Evolutionary conservation across 2,888 invertebrate genomes (phyloP).

Genomic region (Drosophila lutescens): DNA sequence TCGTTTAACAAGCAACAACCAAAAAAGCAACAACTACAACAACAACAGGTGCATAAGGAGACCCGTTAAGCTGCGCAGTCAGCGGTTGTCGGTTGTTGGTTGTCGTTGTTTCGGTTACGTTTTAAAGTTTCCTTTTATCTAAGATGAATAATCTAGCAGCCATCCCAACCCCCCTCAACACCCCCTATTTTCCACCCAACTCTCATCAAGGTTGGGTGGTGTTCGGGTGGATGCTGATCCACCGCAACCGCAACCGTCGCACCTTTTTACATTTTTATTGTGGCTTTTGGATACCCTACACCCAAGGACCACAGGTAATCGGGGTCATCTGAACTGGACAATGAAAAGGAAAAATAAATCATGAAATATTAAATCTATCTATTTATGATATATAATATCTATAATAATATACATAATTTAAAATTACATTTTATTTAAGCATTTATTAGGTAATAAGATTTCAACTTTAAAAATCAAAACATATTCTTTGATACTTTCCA

Average conservation of each 20-base stretch:
- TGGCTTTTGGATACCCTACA: conserved; percentile 29
- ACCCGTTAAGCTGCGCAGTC: conserved; percentile 48
- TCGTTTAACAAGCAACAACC: conserved; percentile 5
- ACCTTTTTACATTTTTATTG: conserved; percentile 67
- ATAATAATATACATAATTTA: no score
- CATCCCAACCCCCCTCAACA: not conserved
- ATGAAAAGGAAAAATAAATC: not conserved
- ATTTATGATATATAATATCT: no score
- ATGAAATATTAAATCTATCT: no score
- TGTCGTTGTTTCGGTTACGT: conserved; percentile 37
- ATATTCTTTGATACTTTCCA: no score
- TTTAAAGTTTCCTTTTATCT: conserved; percentile 57
- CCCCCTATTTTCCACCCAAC: not conserved
- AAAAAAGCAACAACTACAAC: conserved; percentile 2
- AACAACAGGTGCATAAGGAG: conserved; percentile 36
- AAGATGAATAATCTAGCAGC: conserved; percentile 64
- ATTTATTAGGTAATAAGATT: no score
- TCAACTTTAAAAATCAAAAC: no score
- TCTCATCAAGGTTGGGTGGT: conserved; percentile 5
- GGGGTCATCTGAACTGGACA: not conserved
- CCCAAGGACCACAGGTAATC: not conserved
- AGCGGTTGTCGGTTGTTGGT: conserved; percentile 41
- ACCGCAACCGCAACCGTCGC: conserved; percentile 48
- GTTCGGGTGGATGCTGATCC: not conserved
- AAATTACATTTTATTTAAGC: no score